Base-by-base conservation (phyloP, 1,140 invertebrate genomes). In the Drosophila serrata region DNA sequence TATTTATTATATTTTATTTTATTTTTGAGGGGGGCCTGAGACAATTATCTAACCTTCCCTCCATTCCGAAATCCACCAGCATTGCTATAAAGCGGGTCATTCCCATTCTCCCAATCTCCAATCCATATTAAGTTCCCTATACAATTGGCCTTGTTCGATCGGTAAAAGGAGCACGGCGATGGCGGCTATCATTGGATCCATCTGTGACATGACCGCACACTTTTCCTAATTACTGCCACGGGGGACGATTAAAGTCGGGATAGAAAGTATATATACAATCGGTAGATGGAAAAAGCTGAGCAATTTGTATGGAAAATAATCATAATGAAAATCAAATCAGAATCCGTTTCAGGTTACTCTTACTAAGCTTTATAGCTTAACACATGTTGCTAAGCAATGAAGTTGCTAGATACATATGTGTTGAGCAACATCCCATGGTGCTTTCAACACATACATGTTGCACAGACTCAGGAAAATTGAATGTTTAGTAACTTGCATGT, bases 91-190 rank as follows among this genome's bases (percentile, higher is more conserved):
- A 53, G 37, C 62, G 46, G 37, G 62, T 69, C 65, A 45, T 69
- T 69, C 46, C 46, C 65, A 67, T 15, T 69, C 65, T 37, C 62
- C 62, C 42, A 67, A 69, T 51, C 65, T 33, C 60, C 60, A 27
- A 65, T n/a, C 22, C 17, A 15, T 17, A 31, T 53, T 55, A n/a
- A 24, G 5, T 31, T 42, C 15, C 37, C 11, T 7, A 65, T 24
- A n/a, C 35, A 40, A 19, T 19, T 49, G 62, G 62, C 65, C 65
- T 67, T 40, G 61, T 53, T 69, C 31, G 37, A 53, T 67, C 46
- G 37, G 35, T 51, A 51, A 68, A 68, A 51, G 65, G 65, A 42
- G 31, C 64, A 42, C 65, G 35, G 12, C 22, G 12, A 17, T 35
- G 61, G n/a, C 13, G 19, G 2, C 51, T 55, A 55, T 55, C 42